Percentiles rank a stretch among this genome's conserved stretches.
Evolutionary conservation across 2,888 invertebrate species (phyloP).

Genomic region (Glyphotaelius pellucidus): DNA sequence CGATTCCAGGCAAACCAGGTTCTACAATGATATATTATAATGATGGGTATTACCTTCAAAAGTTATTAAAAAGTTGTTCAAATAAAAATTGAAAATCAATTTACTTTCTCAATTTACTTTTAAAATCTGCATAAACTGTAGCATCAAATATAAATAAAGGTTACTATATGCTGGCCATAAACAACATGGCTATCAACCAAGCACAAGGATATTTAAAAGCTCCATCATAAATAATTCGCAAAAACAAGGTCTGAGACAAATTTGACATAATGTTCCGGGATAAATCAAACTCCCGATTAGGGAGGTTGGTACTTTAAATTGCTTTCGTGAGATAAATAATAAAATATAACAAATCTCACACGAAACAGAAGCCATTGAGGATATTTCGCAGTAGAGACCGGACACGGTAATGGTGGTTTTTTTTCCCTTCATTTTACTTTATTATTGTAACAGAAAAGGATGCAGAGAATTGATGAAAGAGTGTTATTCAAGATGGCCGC

Average conservation of each 20-base stretch:
- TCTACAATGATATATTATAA: too few relatives aligned
- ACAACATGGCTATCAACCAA: neutral
- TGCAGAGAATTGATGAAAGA: neutral
- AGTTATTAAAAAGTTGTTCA: too few relatives aligned
- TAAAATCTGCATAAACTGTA: neutral
- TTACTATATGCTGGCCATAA: neutral
- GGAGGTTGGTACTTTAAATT: neutral
- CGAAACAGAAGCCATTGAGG: neutral
- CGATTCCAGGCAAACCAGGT: too few relatives aligned
- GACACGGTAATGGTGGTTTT: constrained; percentile 32
- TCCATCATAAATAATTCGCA: neutral
- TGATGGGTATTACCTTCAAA: too few relatives aligned
- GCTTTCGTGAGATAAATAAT: neutral
- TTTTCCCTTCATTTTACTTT: neutral
- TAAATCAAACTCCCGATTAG: neutral
- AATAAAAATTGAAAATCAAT: neutral
- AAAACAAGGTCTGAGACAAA: neutral
- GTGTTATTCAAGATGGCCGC: neutral
- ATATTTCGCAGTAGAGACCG: constrained; percentile 6
- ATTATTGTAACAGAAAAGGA: neutral
- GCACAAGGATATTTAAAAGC: neutral
- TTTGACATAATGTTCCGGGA: neutral
- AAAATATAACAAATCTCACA: neutral
- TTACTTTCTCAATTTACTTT: neutral
- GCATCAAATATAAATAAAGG: neutral